Conservation (phyloP, 35 echinoderm and acorn worm species). For the Acanthaster planci region DNA sequence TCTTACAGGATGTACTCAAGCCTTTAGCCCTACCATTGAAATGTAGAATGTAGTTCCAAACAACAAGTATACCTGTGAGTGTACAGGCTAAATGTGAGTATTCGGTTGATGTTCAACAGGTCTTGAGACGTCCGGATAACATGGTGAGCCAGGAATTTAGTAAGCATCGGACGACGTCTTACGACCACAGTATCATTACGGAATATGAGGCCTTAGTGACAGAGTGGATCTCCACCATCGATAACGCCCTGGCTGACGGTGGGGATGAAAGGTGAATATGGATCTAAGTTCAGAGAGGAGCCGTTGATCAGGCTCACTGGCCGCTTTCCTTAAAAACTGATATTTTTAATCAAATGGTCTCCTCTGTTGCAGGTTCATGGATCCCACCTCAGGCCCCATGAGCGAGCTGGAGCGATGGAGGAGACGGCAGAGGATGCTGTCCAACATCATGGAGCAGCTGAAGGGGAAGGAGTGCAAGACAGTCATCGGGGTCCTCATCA, state of each 20-base stretch:
- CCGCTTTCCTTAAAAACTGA: neutral
- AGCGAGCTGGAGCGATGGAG: slow-evolving; percentile 95
- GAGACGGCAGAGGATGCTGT: slow-evolving; percentile 89
- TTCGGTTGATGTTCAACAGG: slow-evolving; percentile 49
- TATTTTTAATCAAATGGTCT: neutral
- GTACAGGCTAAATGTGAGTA: no score
- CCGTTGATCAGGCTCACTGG: no score
- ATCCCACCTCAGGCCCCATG: slow-evolving; percentile 82
- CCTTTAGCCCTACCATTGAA: no score
- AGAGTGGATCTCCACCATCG: slow-evolving; percentile 98
- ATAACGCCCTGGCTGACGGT: slow-evolving; percentile 96
- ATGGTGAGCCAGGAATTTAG: slow-evolving; percentile 97
- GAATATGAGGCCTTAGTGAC: slow-evolving; percentile 93
- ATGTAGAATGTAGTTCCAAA: no score
- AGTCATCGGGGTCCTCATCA: slow-evolving; percentile 98
- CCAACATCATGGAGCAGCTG: slow-evolving; percentile 98
- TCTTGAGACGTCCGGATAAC: slow-evolving; percentile 92
- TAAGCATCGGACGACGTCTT: slow-evolving; percentile 89
- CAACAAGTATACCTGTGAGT: no score
- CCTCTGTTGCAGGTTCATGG: slow-evolving; percentile 77
- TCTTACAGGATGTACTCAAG: no score
- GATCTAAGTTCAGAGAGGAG: no score
- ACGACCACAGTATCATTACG: slow-evolving; percentile 82
- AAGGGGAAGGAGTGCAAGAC: slow-evolving; percentile 99
- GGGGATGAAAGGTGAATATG: slow-evolving; percentile 95